phyloP scores from a whole-genome alignment of 2,797 vertebrate species.

The Danio aesculapii region DNA sequence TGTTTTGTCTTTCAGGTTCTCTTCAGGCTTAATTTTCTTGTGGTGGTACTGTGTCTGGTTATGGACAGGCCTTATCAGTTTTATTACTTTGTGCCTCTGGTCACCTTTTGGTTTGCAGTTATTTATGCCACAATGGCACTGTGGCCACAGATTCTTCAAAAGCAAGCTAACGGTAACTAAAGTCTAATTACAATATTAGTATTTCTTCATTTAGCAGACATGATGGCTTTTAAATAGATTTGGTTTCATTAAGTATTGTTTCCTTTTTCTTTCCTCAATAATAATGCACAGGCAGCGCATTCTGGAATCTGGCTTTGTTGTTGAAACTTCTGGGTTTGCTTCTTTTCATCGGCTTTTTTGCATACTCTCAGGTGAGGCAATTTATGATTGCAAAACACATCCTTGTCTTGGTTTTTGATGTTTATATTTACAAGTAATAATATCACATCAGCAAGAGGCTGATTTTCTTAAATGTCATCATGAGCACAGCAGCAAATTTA shows the following conservation, averaged over 20 bases:
- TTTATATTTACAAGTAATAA: too few species aligned
- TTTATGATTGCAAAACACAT: not conserved
- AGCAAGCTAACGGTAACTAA: conserved; percentile 90
- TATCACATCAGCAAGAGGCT: too few species aligned
- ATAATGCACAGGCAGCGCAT: conserved; percentile 82
- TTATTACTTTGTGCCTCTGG: conserved; percentile 98
- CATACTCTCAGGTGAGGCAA: conserved; percentile 88
- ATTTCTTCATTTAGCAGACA: not conserved
- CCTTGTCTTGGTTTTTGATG: too few species aligned
- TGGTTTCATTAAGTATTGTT: not conserved
- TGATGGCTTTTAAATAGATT: not conserved
- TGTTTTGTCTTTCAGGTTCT: conserved; percentile 82
- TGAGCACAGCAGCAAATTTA: too few species aligned
- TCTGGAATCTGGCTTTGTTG: conserved; percentile 91
- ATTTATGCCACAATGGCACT: conserved; percentile 92
- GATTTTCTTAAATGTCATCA: too few species aligned
- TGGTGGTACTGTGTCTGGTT: conserved; percentile 93
- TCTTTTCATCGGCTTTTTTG: conserved; percentile 89
- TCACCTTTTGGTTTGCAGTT: conserved; percentile 96
- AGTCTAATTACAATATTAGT: not conserved
- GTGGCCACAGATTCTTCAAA: conserved; percentile 96
- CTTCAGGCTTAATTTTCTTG: conserved; percentile 97
- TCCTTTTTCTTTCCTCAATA: not conserved
- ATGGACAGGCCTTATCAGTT: conserved; percentile 98
- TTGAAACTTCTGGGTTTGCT: conserved; percentile 88